A percentile compares a stretch with the other conserved stretches of the same genome.
These are phyloP conservation scores for Passer domesticus DNA, from an alignment of 2,113 vertebrate species.

Conservation along the genomic window DNA sequence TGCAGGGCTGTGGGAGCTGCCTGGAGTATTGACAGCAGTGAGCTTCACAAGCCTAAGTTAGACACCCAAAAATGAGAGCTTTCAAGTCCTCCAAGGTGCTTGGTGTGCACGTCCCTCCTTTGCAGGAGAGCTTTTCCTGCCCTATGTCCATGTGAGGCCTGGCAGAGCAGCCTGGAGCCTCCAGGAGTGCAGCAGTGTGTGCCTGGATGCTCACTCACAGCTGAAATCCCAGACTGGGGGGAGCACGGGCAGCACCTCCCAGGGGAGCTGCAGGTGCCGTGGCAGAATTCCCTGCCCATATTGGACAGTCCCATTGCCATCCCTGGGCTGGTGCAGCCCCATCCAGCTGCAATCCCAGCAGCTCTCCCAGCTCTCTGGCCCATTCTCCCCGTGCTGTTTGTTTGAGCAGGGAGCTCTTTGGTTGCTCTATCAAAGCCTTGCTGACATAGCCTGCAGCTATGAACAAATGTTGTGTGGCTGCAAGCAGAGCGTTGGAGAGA, in stretches of 20 bases:
- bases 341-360: not conserved
- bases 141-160: fast-evolving
- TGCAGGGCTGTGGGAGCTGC: not conserved
- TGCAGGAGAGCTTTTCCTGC: not conserved
- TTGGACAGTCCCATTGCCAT: not conserved
- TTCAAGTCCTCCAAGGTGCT: not conserved
- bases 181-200: fast-evolving
- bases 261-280: not conserved
- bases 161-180: not conserved
- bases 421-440: conserved; percentile 42
- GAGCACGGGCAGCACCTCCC: not conserved
- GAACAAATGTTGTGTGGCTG: conserved; percentile 60
- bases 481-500: conserved; percentile 31
- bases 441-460: conserved; percentile 62
- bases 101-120: fast-evolving
- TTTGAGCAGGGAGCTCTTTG: not conserved
- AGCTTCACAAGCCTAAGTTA: not conserved
- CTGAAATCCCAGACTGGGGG: not conserved
- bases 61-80: not conserved
- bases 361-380: fast-evolving
- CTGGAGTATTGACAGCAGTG: not conserved
- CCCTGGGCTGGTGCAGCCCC: fast-evolving
- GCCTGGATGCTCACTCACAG: not conserved
- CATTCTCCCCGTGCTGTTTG: not conserved
- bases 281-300: not conserved